These are phyloP conservation scores for Argentina silus DNA, from an alignment of 2,797 vertebrate genomes.

Conservation along the genomic window DNA sequence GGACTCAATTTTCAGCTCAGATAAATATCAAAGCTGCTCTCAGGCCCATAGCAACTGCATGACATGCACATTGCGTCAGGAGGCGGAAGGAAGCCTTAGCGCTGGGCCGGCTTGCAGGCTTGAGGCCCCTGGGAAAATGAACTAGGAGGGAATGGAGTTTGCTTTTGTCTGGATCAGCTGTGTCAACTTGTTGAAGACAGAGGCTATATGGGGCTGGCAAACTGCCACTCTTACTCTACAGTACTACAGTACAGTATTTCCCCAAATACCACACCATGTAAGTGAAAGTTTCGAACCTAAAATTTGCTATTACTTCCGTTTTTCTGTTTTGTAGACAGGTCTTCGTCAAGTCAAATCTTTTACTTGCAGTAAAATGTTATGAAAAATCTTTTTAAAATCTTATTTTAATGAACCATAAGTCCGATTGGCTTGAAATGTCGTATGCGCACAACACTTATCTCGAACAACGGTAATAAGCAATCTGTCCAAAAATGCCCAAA, in stretches of 20 bases:
- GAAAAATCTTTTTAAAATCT: no score
- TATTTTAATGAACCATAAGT: no score
- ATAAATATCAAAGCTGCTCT: constrained; percentile 48
- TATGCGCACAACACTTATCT: no score
- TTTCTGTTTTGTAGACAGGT: constrained; percentile 23
- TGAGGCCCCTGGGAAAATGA: constrained; percentile 4
- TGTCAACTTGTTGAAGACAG: constrained; percentile 19
- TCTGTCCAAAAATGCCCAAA: no score
- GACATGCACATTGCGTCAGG: constrained; percentile 35
- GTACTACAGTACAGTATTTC: background rate
- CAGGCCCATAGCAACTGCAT: constrained; percentile 40
- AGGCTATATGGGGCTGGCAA: background rate
- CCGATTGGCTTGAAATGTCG: no score
- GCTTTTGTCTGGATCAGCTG: constrained; percentile 13
- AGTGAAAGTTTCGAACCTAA: background rate
- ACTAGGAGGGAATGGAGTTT: constrained; percentile 4
- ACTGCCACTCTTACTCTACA: background rate
- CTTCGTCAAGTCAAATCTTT: no score
- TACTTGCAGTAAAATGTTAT: no score
- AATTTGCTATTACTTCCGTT: no score
- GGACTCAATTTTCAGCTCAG: constrained; percentile 29
- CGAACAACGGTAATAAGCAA: no score
- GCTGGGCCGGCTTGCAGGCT: constrained; percentile 9
- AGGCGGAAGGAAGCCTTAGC: constrained; percentile 1
- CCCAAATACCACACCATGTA: background rate